Evolutionary conservation across 2,113 vertebrate genomes (phyloP).

Genomic region (Alces alces): DNA sequence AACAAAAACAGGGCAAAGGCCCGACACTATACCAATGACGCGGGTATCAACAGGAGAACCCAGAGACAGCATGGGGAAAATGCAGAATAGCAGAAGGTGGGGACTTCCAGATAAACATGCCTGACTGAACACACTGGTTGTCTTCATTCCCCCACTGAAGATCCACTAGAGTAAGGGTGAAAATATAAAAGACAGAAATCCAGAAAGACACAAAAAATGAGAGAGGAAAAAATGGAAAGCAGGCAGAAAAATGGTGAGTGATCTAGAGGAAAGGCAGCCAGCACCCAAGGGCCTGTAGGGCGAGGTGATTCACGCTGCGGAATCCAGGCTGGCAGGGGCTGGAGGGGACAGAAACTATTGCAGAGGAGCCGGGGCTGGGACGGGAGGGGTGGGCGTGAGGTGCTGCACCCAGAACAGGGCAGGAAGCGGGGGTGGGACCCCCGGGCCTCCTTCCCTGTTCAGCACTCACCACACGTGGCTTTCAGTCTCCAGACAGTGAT

Average conservation of each 20-base stretch:
- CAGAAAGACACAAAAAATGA: neutral
- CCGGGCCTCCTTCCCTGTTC: neutral
- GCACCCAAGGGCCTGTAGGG: too few relatives aligned
- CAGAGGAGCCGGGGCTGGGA: neutral
- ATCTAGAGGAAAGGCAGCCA: neutral
- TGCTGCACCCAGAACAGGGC: neutral
- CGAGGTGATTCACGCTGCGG: neutral
- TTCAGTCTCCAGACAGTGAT: neutral
- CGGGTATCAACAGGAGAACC: neutral
- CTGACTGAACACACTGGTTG: neutral
- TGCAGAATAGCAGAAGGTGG: neutral
- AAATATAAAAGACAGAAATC: neutral
- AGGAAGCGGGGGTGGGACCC: neutral
- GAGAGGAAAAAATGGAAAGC: neutral
- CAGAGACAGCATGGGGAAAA: neutral
- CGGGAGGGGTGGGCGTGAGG: neutral
- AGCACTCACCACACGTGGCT: neutral
- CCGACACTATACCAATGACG: accelerated
- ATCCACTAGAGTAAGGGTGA: neutral
- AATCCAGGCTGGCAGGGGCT: accelerated
- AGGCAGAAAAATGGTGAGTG: neutral
- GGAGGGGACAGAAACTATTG: neutral
- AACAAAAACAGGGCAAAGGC: neutral
- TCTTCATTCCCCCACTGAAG: neutral
- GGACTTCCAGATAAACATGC: neutral